Conservation (phyloP, 2,888 invertebrate genomes). For the Lysandra coridon region DNA sequence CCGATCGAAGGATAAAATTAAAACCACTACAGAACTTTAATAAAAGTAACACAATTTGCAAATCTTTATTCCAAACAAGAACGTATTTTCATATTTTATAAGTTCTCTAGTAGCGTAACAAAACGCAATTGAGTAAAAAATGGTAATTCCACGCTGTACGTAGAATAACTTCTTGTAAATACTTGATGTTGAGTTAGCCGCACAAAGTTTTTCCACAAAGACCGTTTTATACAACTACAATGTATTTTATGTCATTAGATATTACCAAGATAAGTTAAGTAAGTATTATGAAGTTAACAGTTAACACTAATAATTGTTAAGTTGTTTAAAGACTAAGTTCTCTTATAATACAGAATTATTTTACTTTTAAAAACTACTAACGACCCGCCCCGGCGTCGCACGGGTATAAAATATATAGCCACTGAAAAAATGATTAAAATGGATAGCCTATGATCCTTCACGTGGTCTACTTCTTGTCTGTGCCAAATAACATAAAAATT, state of each 20-base stretch:
- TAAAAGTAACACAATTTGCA: not conserved
- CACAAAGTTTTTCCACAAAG: constrained; percentile 20
- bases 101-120: constrained; percentile 25
- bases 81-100: constrained; percentile 20
- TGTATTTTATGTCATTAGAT: not conserved
- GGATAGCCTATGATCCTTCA: too few relatives aligned
- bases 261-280: not conserved
- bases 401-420: too few relatives aligned
- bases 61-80: constrained; percentile 18
- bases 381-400: too few relatives aligned
- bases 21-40: not conserved
- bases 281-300: too few relatives aligned
- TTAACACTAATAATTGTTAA: too few relatives aligned
- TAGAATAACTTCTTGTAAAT: constrained; percentile 26
- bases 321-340: too few relatives aligned
- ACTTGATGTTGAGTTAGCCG: constrained; percentile 24
- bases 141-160: constrained; percentile 20
- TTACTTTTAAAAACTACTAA: too few relatives aligned
- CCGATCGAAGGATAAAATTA: too few relatives aligned
- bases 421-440: too few relatives aligned
- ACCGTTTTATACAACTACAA: not conserved
- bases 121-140: constrained; percentile 29
- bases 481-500: too few relatives aligned
- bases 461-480: too few relatives aligned
- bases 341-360: too few relatives aligned